A percentile compares a stretch with the other conserved stretches of the same genome.
phyloP scores from a whole-genome alignment of 2,113 vertebrate species.

The Lates calcarifer region DNA sequence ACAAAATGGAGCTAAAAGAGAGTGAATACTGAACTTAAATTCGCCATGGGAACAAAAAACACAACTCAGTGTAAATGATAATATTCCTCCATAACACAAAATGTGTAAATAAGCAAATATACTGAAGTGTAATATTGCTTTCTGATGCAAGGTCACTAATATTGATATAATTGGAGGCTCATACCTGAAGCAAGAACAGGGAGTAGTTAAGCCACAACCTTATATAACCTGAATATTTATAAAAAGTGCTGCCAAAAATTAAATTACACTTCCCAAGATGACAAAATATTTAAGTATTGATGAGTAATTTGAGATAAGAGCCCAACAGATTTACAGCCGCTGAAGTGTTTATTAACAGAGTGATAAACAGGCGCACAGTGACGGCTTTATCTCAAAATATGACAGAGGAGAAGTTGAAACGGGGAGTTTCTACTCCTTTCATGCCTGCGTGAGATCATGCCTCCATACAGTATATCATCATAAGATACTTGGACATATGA shows the following conservation, averaged over 20 bases:
- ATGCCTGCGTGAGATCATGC: slow-evolving; percentile 58
- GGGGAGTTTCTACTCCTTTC: slow-evolving; percentile 60
- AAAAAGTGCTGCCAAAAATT: slow-evolving; percentile 40
- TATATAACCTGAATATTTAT: slow-evolving; percentile 47
- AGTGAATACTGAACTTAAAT: no score
- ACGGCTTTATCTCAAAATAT: slow-evolving; percentile 58
- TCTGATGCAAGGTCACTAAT: background rate
- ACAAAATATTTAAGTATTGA: background rate
- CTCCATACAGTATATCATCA: slow-evolving; percentile 20
- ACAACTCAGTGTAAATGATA: no score
- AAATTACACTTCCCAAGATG: background rate
- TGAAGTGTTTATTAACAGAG: slow-evolving; percentile 39
- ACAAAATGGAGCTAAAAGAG: no score
- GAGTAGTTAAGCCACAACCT: background rate
- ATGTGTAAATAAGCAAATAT: background rate
- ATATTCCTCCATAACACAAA: no score
- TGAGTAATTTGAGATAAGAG: slow-evolving; percentile 17
- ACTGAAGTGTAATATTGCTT: background rate
- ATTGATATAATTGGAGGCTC: background rate
- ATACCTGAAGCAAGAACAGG: background rate
- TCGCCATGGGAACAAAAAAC: no score
- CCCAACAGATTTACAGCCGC: slow-evolving; percentile 25
- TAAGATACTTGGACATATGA: background rate
- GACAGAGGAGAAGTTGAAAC: slow-evolving; percentile 37
- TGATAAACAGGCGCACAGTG: slow-evolving; percentile 35